Conservation (phyloP, 2,113 vertebrate species). For the Proterorhinus semilunaris region DNA sequence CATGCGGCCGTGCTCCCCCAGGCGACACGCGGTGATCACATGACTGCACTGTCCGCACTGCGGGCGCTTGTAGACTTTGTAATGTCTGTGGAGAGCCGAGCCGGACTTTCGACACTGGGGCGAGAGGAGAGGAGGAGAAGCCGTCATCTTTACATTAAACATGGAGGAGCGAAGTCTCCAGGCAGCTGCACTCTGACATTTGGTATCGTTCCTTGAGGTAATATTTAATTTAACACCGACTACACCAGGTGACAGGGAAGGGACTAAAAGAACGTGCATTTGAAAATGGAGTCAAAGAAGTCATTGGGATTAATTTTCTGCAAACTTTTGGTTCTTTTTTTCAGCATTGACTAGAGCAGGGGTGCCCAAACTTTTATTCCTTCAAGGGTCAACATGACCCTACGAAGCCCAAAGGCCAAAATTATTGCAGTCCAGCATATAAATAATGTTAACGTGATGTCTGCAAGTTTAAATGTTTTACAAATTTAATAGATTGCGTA, state of each 20-base stretch:
- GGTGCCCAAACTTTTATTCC: no score
- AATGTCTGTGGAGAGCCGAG: slow-evolving; percentile 83
- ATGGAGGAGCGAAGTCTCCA: slow-evolving; percentile 11
- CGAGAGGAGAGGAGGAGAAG: slow-evolving; percentile 14
- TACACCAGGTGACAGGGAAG: slow-evolving; percentile 10
- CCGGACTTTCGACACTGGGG: slow-evolving; percentile 83
- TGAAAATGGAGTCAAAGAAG: no score
- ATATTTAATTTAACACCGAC: slow-evolving; percentile 2
- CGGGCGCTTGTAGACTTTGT: slow-evolving; percentile 86
- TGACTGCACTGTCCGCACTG: slow-evolving; percentile 79
- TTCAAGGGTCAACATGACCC: no score
- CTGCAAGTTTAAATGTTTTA: no score
- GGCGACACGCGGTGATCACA: slow-evolving; percentile 84
- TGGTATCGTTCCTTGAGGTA: not conserved
- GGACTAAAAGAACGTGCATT: not conserved
- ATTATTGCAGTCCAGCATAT: no score
- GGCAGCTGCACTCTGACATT: slow-evolving; percentile 2
- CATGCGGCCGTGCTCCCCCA: slow-evolving; percentile 88
- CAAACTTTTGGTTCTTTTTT: no score
- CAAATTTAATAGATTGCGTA: no score
- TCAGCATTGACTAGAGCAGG: no score
- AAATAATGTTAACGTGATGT: no score
- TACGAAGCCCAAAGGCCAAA: no score
- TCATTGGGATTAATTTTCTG: no score
- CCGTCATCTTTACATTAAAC: slow-evolving; percentile 12